These are phyloP conservation scores for Magallana nippona DNA, from an alignment of 2,888 invertebrate species.

Conservation along the genomic window DNA sequence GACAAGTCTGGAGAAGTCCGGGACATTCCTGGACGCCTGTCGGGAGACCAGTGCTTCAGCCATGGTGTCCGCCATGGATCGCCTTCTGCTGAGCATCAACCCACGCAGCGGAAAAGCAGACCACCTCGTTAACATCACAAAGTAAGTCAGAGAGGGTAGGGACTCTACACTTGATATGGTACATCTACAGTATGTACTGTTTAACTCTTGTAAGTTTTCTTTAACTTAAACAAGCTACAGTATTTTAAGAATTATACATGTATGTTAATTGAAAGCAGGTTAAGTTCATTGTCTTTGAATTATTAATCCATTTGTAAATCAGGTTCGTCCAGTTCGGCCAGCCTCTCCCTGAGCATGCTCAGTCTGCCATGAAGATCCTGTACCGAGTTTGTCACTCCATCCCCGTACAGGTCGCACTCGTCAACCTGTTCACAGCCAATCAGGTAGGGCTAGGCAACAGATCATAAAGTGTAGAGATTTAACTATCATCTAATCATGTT, in stretches of 20 bases:
- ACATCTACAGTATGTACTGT: not conserved
- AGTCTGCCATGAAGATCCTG: conserved; percentile 87
- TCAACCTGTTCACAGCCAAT: conserved; percentile 87
- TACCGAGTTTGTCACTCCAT: conserved; percentile 85
- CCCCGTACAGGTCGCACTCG: conserved; percentile 85
- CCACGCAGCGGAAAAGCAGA: conserved; percentile 88
- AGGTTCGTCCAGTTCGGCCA: conserved; percentile 86
- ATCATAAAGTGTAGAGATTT: too few relatives aligned
- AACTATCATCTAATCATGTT: too few relatives aligned
- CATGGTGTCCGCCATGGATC: conserved; percentile 88
- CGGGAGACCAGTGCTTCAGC: conserved; percentile 81
- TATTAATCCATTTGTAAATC: conserved; percentile 46
- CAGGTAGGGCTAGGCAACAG: conserved; percentile 76
- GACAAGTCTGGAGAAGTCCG: conserved; percentile 87
- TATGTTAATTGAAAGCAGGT: not conserved
- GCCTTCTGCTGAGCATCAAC: conserved; percentile 89
- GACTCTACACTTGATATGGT: not conserved
- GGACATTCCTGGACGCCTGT: conserved; percentile 86
- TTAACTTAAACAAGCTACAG: too few relatives aligned
- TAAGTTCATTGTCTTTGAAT: not conserved
- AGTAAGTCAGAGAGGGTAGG: conserved; percentile 79
- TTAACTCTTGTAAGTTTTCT: too few relatives aligned
- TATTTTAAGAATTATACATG: too few relatives aligned
- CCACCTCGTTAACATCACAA: conserved; percentile 88
- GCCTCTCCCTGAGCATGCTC: conserved; percentile 86